Base-by-base conservation (phyloP, 2,888 invertebrate genomes). In the Xestoiulus laeticollis region DNA sequence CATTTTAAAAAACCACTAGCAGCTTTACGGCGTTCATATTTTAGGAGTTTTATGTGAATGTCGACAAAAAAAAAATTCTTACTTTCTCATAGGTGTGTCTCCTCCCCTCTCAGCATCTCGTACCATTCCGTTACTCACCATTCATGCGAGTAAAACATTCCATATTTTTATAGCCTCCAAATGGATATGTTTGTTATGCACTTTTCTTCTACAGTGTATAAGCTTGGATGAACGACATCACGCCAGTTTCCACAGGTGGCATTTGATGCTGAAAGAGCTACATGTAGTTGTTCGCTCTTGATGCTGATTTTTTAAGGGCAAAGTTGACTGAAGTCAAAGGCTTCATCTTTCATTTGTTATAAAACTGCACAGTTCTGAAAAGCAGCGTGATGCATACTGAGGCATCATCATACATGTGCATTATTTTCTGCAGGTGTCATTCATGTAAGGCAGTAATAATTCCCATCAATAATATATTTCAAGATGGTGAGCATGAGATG, bases 111-210 rank as follows among this genome's bases (percentile, higher is more conserved):
- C 59, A 26, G 22, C 68, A 8, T 10, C 26, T 26, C 78, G 78
- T 78, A 78, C 78, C 78, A 78, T 30, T 78, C 78, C 78, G 78
- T 78, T 78, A 78, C 26, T 78, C 78, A 78, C 78, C 30, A 30
- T 78, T 78, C 30, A 22, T 78, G 78, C 78, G 10, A 78, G 78
- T 22, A 30, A 48, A 30, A 78, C 30, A 78, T 78, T 78, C 78
- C 68, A 14, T 14, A 30, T 30, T 8, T 78, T 78, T 78, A 78
- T 78, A 26, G 68, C 68, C 6, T 68, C 26, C 68, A 68, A 68
- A 68, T 26, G 68, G 68, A 68, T 22, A 26, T 22, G 22, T 26
- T 22, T 26, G 68, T 19, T 59, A 59, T 59, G 59, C 59, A n/a
- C n/a, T 59, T 59, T 59, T 59, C 19, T 14, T 59, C 3, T 59